phyloP scores from a whole-genome alignment of 2,797 vertebrate species.

The Siniperca scherzeri region DNA sequence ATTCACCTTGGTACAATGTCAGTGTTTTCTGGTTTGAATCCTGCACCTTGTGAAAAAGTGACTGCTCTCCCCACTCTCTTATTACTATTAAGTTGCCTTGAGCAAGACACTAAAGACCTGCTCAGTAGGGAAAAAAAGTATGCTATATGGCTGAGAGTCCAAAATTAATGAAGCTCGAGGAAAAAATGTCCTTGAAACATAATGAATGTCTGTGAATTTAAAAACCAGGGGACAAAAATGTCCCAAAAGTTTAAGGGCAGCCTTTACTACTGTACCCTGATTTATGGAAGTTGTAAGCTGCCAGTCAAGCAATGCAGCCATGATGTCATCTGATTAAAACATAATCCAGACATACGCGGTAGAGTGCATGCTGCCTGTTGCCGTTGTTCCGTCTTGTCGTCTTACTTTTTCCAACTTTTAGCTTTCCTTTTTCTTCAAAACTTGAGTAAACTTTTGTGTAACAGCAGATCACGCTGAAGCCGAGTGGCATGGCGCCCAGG shows the following conservation, averaged over 20 bases:
- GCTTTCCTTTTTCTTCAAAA: too few relatives aligned
- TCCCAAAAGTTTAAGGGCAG: constrained; percentile 11
- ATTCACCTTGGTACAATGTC: constrained; percentile 16
- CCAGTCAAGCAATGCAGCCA: constrained; percentile 14
- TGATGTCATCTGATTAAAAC: constrained; percentile 15
- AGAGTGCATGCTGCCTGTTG: too few relatives aligned
- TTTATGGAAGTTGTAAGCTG: constrained; percentile 29
- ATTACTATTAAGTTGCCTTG: constrained; percentile 31
- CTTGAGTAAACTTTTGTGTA: too few relatives aligned
- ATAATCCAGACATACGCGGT: background rate
- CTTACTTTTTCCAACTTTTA: too few relatives aligned
- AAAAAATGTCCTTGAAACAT: constrained; percentile 50
- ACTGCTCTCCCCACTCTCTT: constrained; percentile 14
- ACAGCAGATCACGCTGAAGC: too few relatives aligned
- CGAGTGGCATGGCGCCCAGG: too few relatives aligned
- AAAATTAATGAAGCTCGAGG: constrained; percentile 51
- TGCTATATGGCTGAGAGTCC: constrained; percentile 26
- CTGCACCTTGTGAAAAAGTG: constrained; percentile 13
- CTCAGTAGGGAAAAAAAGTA: constrained; percentile 5
- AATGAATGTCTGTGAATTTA: constrained; percentile 30
- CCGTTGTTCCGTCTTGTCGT: too few relatives aligned
- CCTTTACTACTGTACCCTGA: constrained; percentile 17
- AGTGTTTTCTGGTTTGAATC: constrained; percentile 27
- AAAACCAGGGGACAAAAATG: constrained; percentile 23
- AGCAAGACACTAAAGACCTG: constrained; percentile 12